Evolutionary conservation across 2,888 invertebrate species (phyloP).

Genomic region (Exephanes ischioxanthus): DNA sequence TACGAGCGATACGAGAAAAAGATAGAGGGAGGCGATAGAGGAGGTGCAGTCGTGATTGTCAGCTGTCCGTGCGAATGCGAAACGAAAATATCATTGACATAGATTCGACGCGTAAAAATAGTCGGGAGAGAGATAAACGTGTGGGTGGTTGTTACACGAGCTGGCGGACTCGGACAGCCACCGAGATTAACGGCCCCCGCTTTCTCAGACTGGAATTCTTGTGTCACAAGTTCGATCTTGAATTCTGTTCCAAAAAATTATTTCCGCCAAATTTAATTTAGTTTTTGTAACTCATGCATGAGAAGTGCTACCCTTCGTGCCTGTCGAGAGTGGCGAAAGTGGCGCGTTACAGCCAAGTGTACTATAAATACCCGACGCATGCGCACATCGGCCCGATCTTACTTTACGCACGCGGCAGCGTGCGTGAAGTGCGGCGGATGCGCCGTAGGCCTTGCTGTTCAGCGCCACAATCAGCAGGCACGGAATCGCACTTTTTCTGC

Average conservation of each 20-base stretch:
- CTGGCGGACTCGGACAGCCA: conserved; percentile 53
- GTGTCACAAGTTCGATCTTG: background rate
- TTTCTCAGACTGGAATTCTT: conserved; percentile 27
- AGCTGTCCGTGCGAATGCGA: conserved; percentile 79
- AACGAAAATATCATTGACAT: conserved; percentile 82
- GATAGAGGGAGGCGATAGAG: background rate
- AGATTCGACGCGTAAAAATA: conserved; percentile 78
- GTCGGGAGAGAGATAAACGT: conserved; percentile 65
- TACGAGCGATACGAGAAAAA: conserved; percentile 42
- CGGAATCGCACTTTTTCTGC: too few relatives aligned
- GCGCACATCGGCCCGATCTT: background rate
- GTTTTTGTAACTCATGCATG: background rate
- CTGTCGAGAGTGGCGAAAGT: too few relatives aligned
- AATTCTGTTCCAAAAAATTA: background rate
- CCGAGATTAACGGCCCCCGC: conserved; percentile 52
- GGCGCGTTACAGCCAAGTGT: too few relatives aligned
- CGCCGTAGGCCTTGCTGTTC: too few relatives aligned
- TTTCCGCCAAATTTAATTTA: background rate
- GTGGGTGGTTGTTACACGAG: conserved; percentile 54
- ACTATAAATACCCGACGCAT: background rate
- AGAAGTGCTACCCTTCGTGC: too few relatives aligned
- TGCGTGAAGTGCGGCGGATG: too few relatives aligned
- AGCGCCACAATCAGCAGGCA: too few relatives aligned
- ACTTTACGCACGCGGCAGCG: background rate
- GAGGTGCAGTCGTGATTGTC: conserved; percentile 74